These are phyloP conservation scores for Girardinus metallicus DNA, from an alignment of 2,797 vertebrate genomes.

Conservation along the genomic window DNA sequence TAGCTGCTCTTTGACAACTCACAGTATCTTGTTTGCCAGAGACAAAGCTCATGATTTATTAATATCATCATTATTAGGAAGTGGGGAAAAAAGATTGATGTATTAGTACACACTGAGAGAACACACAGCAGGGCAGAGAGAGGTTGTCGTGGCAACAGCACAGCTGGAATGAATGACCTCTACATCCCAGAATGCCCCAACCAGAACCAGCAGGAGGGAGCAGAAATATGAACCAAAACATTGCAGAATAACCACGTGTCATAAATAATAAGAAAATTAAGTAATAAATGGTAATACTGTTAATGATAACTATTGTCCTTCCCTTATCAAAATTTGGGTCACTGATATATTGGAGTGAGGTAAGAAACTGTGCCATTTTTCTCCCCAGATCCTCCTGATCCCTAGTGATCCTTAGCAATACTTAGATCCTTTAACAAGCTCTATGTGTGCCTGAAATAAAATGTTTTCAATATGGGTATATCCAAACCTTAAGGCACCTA, in stretches of 20 bases:
- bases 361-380: background rate
- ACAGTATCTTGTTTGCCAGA: constrained; percentile 5
- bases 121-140: constrained; percentile 11
- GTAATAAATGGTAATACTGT: background rate
- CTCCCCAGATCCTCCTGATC: background rate
- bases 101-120: background rate
- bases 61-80: background rate
- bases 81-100: background rate
- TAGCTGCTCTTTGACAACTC: constrained; percentile 26
- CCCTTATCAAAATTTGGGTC: background rate
- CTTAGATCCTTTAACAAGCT: background rate
- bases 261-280: background rate
- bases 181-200: constrained; percentile 24
- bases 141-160: constrained; percentile 59
- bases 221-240: background rate
- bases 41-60: constrained; percentile 31
- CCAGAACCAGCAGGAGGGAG: background rate
- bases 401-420: background rate
- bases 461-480: background rate
- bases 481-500: background rate
- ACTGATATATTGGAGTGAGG: background rate
- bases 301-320: background rate
- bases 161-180: constrained; percentile 25
- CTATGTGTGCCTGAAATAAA: background rate
- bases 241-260: background rate